Evolutionary conservation across 1,140 invertebrate genomes (phyloP), one percentile per base, ranked within the genome.

Genomic region (Pinna nobilis): DNA sequence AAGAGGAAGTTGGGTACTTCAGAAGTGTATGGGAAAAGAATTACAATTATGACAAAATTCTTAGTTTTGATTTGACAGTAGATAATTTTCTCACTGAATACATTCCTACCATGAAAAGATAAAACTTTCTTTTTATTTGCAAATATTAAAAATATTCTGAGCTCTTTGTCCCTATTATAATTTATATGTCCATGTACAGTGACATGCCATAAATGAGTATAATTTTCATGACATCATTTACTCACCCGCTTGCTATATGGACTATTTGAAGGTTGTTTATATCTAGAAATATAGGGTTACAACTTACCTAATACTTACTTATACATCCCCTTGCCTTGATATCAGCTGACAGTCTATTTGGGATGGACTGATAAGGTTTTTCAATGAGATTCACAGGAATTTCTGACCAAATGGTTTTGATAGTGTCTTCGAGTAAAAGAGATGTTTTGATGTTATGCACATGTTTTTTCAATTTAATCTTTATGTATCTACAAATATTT

Each of bases 281-380:
- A 41, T 7, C 28, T 5, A 9, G 28, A 47, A 60, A 60, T 20
- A 35, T n/a, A 60, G 37, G 18, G 20, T 44, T 9, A 33, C 5
- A 6, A 20, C 69, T 55, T 55, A 71, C 49, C 33, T 64, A 64
- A 64, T 55, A 71, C 35, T 64, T 71, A 28, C 59, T 71, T 20
- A 64, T 49, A 33, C 39, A 53, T 39, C 60, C 28, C 28, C 55
- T 57, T 4, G 60, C 2, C 44, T 20, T 55, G 4, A 71, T 71
- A n/a, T 64, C 69, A 39, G 18, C 5, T 23, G 3, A 9, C 37
- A 61, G 15, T 20, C 59, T 4, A n/a, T 18, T 32, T 7, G 41
- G 69, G 2, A 71, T 71, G 18, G 33, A 55, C n/a, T 35, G 7
- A 35, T 60, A 53, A 11, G 64, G 23, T 9, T 63, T 15, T 23